Evolutionary conservation across 2,113 vertebrate genomes (phyloP).

Genomic region (Sinocyclocheilus rhinocerous): DNA sequence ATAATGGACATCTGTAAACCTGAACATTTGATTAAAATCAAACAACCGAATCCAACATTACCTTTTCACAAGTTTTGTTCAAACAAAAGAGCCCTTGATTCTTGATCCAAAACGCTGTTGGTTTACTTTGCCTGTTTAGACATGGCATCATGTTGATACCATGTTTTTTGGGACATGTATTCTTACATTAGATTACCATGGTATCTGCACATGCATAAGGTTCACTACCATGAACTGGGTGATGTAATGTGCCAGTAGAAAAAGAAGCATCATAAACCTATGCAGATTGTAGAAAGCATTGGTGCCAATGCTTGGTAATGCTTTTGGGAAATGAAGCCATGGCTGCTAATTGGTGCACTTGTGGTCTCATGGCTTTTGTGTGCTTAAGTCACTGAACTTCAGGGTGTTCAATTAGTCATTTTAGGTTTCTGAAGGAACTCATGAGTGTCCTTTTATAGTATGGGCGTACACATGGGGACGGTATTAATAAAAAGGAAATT

Average conservation of each 20-base stretch:
- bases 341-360: not conserved
- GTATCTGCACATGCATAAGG: too few species aligned
- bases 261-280: not conserved
- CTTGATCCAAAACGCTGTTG: not conserved
- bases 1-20: constrained; percentile 19
- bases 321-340: not conserved
- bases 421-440: not conserved
- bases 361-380: not conserved
- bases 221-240: too few species aligned
- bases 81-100: not conserved
- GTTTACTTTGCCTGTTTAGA: not conserved
- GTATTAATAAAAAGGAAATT: too few species aligned
- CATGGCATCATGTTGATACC: too few species aligned
- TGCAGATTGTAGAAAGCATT: not conserved
- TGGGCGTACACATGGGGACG: too few species aligned
- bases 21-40: constrained; percentile 12
- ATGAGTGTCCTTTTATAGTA: not conserved
- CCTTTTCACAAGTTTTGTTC: too few species aligned
- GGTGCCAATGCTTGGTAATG: not conserved
- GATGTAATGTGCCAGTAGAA: not conserved
- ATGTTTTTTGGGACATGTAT: too few species aligned
- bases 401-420: not conserved
- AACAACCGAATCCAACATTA: not conserved
- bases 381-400: not conserved
- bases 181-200: too few species aligned